These are phyloP conservation scores for Ostrea edulis DNA, from an alignment of 1,140 invertebrate species.

Conservation along the genomic window DNA sequence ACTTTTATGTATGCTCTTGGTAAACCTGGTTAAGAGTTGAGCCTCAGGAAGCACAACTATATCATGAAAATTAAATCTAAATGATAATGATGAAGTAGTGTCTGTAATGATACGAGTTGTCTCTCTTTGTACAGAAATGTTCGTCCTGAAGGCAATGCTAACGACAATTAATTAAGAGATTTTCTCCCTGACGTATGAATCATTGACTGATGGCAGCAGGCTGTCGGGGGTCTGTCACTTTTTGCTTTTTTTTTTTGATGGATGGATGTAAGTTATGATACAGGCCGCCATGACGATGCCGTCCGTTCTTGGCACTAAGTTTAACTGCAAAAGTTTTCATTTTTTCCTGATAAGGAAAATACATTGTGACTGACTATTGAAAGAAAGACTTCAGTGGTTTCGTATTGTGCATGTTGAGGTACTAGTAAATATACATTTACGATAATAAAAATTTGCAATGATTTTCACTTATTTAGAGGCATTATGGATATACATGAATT, in stretches of 20 bases:
- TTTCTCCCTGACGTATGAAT: neutral
- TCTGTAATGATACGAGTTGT: neutral
- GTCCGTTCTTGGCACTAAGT: neutral
- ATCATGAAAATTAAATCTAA: neutral
- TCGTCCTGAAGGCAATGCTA: neutral
- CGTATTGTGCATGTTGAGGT: no score
- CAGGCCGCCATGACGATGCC: neutral
- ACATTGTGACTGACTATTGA: neutral
- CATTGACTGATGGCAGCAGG: neutral
- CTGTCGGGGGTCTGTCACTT: neutral
- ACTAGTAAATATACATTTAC: no score
- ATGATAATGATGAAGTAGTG: neutral
- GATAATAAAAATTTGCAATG: no score
- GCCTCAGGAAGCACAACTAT: neutral
- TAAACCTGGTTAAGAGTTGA: no score
- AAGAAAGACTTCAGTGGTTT: no score
- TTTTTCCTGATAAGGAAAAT: neutral
- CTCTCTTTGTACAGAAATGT: neutral
- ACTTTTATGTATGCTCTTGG: no score
- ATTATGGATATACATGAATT: no score
- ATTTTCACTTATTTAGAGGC: no score
- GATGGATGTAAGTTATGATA: neutral
- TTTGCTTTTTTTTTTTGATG: neutral
- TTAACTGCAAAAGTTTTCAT: neutral
- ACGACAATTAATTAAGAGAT: neutral